Base-by-base conservation (phyloP, 2,113 vertebrate genomes). In the Crypturellus undulatus region DNA sequence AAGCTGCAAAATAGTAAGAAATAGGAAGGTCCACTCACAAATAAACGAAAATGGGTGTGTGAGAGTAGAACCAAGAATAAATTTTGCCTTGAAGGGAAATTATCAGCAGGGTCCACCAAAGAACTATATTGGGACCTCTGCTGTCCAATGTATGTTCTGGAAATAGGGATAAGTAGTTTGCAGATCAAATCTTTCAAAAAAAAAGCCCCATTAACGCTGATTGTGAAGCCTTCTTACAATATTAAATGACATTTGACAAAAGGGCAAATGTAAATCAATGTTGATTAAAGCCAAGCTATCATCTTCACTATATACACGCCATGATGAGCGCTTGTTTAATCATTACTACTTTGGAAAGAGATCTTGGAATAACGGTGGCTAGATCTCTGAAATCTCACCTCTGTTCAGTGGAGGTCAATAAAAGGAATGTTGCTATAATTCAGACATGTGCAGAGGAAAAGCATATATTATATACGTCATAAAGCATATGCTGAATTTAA, bases 181-280 rank as follows among this genome's bases (percentile, higher is more conserved):
- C 11, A 83, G 42, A 64, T 30, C 64, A 64, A 3, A 11, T 5
- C 45, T 42, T 69, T 80, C 8, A 14, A 72, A 52, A 71, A 71
- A 56, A 71, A 83, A 25, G 9, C 51, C 79, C 38, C 17, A 77
- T 21, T 69, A 36, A 60, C 79, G 38, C 47, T 79, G 28, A 77
- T 64, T 79, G 52, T 63, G n/a, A 68, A 79, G 32, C 60, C 34
- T 24, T 89, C 43, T 38, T 51, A 25, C 8, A 26, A 28, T 42
- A 90, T 51, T 79, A 90, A 86, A 76, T 64, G 12, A 20, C 13
- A 36, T n/a, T 72, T 73, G 72, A 69, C 60, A 83, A 86, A 92
- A 60, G 10, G 20, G 26, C 36, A 83, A 90, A 56, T 56, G 32
- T 60, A 76, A 90, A 77, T 0, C 22, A 4, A 24, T 52, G 26